Evolutionary conservation across 1,140 invertebrate species (phyloP), one percentile per base, ranked within the genome.

Genomic region (Trichonephila clavata): DNA sequence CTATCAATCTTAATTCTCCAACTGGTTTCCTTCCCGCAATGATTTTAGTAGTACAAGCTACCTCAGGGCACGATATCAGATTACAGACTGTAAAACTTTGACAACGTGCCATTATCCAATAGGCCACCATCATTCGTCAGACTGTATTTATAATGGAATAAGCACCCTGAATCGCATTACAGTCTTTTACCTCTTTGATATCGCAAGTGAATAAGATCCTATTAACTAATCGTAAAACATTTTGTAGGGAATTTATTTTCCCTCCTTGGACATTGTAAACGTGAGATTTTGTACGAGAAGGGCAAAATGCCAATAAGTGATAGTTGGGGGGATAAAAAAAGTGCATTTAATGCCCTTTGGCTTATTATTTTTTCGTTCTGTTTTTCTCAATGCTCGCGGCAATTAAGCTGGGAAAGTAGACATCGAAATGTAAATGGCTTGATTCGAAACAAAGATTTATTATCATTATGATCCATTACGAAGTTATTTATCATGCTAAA

Each of bases 31-130:
- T 63, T 63, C 61, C 18, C 21, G 61, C 71, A 39, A 27, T 20
- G 65, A 68, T 68, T 68, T 68, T 68, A 68, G 24, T 68, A 27
- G 21, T 7, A 32, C 86, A 50, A 68, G 32, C 86, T 71, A 13
- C 65, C 86, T 71, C 63, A 18, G 32, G 86, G 86, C 39, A 89
- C 86, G 61, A 61, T 20, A 50, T 68, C 86, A 71, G 32, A 71
- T 89, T 89, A 71, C 65, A 89, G 63, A 68, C 61, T 89, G 86
- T 27, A 89, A 57, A 50, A 43, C 20, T 71, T 39, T 89, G 65
- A 89, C 86, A 89, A 71, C 63, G 86, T 39, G 27, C 61, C 86
- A 89, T 89, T 89, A 89, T 89, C 86, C 86, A 89, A 89, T 71
- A 89, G 86, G 63, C 86, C 86, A 88, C 86, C 86, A 71, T 27